Percentiles rank a stretch among this genome's conserved stretches.
Conservation (phyloP, 92 coral and sea anemone species). For the Zoanthus solanderi region DNA sequence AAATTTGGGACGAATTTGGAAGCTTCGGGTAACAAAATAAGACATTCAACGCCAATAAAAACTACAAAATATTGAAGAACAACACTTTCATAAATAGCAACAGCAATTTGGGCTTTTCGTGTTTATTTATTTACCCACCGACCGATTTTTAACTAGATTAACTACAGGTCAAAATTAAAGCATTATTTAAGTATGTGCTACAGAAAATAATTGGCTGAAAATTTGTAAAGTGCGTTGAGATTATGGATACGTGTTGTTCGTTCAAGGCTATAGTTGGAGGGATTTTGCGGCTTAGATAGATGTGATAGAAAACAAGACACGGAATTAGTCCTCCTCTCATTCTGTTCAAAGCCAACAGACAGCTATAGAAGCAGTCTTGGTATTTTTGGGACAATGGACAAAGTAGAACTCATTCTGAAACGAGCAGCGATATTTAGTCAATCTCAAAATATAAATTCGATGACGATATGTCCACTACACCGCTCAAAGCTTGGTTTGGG, state of each 20-base stretch:
- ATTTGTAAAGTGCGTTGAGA: neutral
- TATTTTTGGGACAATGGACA: constrained; percentile 68
- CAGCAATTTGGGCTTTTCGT: neutral
- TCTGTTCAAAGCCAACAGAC: constrained; percentile 62
- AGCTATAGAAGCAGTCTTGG: constrained; percentile 49
- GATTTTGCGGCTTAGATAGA: constrained; percentile 60
- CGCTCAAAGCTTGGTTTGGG: constrained; percentile 72
- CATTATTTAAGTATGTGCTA: no score
- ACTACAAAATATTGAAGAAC: neutral
- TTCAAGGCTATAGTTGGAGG: constrained; percentile 72
- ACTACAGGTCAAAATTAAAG: neutral
- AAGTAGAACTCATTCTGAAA: constrained; percentile 73
- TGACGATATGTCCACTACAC: constrained; percentile 79
- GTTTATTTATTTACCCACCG: neutral
- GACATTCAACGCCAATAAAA: no score
- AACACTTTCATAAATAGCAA: neutral
- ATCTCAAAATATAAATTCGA: constrained; percentile 41
- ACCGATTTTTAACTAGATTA: neutral
- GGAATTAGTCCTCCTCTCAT: constrained; percentile 61
- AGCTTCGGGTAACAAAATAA: neutral
- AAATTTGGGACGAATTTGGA: neutral
- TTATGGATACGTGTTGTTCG: constrained; percentile 74
- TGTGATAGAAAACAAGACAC: constrained; percentile 67
- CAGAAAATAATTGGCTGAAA: no score
- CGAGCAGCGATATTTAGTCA: constrained; percentile 62